phyloP scores from a whole-genome alignment of 2,797 vertebrate genomes.

The Graptemys geographica region DNA sequence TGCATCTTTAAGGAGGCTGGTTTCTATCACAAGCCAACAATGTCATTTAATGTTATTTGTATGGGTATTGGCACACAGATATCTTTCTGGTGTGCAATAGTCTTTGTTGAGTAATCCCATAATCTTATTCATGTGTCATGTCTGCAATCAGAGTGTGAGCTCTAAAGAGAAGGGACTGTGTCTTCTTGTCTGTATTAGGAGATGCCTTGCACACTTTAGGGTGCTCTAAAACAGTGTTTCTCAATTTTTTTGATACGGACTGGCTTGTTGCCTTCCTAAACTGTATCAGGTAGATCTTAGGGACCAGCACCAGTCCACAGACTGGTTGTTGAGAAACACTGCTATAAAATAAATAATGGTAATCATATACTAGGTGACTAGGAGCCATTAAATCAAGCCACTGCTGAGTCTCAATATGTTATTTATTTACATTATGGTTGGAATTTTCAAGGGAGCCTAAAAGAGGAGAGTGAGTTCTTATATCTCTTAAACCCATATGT shows the following conservation, averaged over 20 bases:
- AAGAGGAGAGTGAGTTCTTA: background rate
- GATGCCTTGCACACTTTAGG: background rate
- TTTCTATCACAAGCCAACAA: slow-evolving; percentile 21
- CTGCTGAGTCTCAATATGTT: background rate
- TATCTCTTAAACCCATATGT: rapidly evolving
- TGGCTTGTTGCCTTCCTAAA: background rate
- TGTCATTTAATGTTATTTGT: slow-evolving; percentile 12
- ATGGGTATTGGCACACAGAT: background rate
- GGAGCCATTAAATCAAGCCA: background rate
- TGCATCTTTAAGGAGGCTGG: background rate
- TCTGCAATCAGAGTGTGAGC: background rate
- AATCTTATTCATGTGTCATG: background rate
- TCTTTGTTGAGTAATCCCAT: background rate
- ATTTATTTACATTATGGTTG: slow-evolving; percentile 57
- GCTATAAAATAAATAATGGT: background rate
- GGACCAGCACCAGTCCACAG: background rate
- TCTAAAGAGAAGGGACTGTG: too few species aligned
- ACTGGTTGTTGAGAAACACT: background rate
- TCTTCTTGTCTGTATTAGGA: background rate
- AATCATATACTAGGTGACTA: background rate
- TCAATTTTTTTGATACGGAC: background rate
- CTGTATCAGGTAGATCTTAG: background rate
- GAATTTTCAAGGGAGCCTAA: slow-evolving; percentile 5
- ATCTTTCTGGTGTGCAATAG: background rate
- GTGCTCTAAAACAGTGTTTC: background rate